phyloP scores from a whole-genome alignment of 2,113 vertebrate species.

The Campylomormyrus tamandua region DNA sequence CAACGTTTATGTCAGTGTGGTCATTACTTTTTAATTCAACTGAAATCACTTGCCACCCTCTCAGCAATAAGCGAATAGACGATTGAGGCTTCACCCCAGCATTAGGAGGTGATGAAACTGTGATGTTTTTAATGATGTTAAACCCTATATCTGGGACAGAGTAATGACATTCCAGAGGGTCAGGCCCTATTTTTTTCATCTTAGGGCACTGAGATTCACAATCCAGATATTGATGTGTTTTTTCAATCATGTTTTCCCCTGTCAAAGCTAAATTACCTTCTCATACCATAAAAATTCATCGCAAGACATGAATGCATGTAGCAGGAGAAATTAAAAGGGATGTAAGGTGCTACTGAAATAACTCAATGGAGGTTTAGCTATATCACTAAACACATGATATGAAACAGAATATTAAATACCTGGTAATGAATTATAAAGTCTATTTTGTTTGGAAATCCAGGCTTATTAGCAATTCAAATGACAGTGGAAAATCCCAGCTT shows the following conservation, averaged over 20 bases:
- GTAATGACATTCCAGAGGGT: neutral
- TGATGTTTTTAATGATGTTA: slow-evolving; percentile 16
- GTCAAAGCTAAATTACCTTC: neutral
- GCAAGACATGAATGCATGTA: neutral
- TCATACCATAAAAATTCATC: neutral
- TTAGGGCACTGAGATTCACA: neutral
- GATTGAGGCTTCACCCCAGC: slow-evolving; percentile 1
- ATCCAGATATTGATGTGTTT: neutral
- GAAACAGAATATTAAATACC: neutral
- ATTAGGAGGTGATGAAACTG: slow-evolving; percentile 1
- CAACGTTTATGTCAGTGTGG: neutral
- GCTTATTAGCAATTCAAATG: neutral
- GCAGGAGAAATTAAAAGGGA: neutral
- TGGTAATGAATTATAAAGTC: neutral
- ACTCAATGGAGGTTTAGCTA: neutral
- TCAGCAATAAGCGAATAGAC: slow-evolving; percentile 10
- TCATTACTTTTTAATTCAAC: slow-evolving; percentile 20
- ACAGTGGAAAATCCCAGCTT: neutral
- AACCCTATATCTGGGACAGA: neutral
- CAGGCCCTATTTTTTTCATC: neutral
- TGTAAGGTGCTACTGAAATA: neutral
- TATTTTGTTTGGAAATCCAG: neutral
- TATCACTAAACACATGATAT: neutral
- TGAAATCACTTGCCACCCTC: slow-evolving; percentile 7
- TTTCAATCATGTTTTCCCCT: neutral